These are phyloP conservation scores for Deladenus siricidicola DNA, from an alignment of 2,888 invertebrate species.

Conservation along the genomic window DNA sequence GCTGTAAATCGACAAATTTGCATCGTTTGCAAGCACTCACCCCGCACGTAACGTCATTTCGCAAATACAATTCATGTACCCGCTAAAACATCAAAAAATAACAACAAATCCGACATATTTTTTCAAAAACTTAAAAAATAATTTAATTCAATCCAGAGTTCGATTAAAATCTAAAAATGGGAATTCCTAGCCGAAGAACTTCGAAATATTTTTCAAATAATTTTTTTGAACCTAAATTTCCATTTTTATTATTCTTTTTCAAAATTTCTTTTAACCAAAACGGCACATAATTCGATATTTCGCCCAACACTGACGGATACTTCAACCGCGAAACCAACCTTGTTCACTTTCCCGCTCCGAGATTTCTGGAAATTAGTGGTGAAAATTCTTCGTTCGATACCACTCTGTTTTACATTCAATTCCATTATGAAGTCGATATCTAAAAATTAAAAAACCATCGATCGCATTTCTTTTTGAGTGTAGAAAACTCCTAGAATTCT, in stretches of 20 bases:
- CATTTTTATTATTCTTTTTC: background rate
- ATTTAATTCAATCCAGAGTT: slow-evolving; percentile 6
- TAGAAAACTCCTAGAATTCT: too few relatives aligned
- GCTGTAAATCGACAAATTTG: slow-evolving; percentile 13
- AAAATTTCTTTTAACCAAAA: too few relatives aligned
- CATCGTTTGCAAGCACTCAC: slow-evolving; percentile 23
- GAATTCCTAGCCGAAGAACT: background rate
- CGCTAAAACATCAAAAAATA: slow-evolving; percentile 29
- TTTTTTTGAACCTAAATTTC: background rate
- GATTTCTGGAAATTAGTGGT: slow-evolving; percentile 17
- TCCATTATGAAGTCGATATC: too few relatives aligned
- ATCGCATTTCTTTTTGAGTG: too few relatives aligned
- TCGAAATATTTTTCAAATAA: background rate
- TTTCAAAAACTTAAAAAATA: background rate
- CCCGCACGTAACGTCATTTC: slow-evolving; percentile 46
- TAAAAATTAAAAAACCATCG: too few relatives aligned
- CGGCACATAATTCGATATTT: too few relatives aligned
- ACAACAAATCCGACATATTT: background rate
- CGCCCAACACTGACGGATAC: too few relatives aligned
- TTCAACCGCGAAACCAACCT: too few relatives aligned
- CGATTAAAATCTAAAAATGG: background rate
- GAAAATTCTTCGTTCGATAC: slow-evolving; percentile 17
- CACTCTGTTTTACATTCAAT: slow-evolving; percentile 16
- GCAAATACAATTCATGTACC: slow-evolving; percentile 43
- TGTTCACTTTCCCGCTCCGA: slow-evolving; percentile 17